Evolutionary conservation across 2,888 invertebrate species (phyloP), one percentile per base, ranked within the genome.

Genomic region (Netelia melanura): DNA sequence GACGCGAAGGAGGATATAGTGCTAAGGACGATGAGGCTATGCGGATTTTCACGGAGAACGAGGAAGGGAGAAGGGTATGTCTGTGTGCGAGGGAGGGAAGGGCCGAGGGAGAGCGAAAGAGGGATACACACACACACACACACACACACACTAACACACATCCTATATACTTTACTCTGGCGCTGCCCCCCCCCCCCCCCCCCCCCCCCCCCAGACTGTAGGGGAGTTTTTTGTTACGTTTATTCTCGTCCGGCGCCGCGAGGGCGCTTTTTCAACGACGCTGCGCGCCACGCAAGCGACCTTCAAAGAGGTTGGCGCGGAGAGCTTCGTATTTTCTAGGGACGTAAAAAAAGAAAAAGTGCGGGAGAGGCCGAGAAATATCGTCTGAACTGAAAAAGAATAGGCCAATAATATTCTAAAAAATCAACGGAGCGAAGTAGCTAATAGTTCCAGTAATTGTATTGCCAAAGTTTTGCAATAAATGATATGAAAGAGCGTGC

Each of bases 221-320:
- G 87, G 88, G 89, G 87, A 88, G 85, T 89, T 87, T 91, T 91
- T 91, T 90, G 88, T 89, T 87, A 88, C 87, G 87, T 89, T 89
- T 89, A 90, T 89, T 91, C 89, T 88, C 84, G 87, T 85, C 61
- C 84, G 91, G 89, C 91, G 90, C 89, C 90, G 89, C 87, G 89
- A 89, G 90, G 90, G 90, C 89, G 89, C 89, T 90, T 90, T 90
- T 90, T 88, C 86, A 89, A 88, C 87, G 85, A 84, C 86, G 87
- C 81, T 88, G 86, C 74, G 83, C 79, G 83, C 79, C 84, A 75
- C 68, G 82, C 77, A 70, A 85, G 83, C 80, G 62, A 76, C 75
- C 84, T 87, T 87, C 86, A 83, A 86, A 84, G 78, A 82, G 77
- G 80, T 80, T 74, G 74, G 54, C 61, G 48, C 43, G 68, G 2